phyloP scores from a whole-genome alignment of 2,113 vertebrate genomes.

The Dromiciops gliroides region DNA sequence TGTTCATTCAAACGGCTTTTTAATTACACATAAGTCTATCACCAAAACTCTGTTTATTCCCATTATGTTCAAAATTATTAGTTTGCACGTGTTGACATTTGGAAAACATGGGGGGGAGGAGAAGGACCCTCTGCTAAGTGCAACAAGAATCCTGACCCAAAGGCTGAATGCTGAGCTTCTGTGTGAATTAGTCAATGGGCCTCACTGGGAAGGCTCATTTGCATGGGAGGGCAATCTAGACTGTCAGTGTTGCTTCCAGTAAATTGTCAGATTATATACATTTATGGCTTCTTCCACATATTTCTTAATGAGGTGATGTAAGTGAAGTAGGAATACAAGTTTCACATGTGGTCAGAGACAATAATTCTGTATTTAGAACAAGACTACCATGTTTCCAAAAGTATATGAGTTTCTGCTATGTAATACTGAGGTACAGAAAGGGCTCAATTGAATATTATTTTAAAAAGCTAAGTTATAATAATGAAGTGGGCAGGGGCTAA shows the following conservation, averaged over 20 bases:
- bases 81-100: neutral
- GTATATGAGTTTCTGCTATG: conserved; percentile 18
- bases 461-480: conserved; percentile 40
- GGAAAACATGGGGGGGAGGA: neutral
- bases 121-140: neutral
- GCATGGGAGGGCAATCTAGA: neutral
- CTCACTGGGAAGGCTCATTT: neutral
- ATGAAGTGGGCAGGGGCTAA: conserved; percentile 16
- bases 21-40: neutral
- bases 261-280: neutral
- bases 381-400: conserved; percentile 46
- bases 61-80: neutral
- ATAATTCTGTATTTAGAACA: conserved; percentile 28
- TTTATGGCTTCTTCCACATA: too few species aligned
- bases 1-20: neutral
- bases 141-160: neutral
- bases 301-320: neutral
- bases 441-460: neutral
- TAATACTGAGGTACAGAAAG: neutral
- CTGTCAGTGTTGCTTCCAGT: neutral
- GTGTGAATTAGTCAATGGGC: too few species aligned
- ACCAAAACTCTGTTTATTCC: neutral
- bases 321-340: conserved; percentile 6
- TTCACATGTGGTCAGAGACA: conserved; percentile 31
- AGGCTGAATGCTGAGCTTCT: neutral